Conservation (phyloP, 2,888 invertebrate genomes). For the Tetramorium bicarinatum region DNA sequence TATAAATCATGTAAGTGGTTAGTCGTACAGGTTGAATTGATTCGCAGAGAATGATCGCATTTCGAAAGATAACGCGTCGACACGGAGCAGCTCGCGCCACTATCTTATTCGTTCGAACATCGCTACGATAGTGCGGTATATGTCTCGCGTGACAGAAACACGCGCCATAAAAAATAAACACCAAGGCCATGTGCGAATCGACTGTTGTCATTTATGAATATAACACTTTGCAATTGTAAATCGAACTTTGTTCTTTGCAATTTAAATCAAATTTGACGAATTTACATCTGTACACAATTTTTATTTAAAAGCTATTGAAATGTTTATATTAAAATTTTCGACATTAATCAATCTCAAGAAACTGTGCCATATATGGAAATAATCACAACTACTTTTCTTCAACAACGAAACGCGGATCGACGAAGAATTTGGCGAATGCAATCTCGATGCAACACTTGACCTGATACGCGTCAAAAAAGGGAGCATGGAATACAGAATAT, state of each 20-base stretch:
- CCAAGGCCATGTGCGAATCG: neutral
- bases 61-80: neutral
- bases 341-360: neutral
- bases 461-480: constrained; percentile 45
- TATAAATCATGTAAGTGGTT: neutral
- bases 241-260: neutral
- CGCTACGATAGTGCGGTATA: neutral
- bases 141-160: neutral
- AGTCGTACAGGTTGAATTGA: neutral
- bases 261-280: neutral
- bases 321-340: neutral
- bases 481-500: constrained; percentile 59
- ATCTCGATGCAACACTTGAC: neutral
- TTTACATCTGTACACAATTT: neutral
- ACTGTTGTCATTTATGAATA: neutral
- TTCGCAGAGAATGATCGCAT: neutral
- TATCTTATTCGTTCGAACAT: neutral
- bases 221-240: neutral
- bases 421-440: neutral
- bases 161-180: neutral
- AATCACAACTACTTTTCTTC: neutral
- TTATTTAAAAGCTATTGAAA: neutral
- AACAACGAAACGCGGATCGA: neutral
- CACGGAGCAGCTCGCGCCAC: neutral
- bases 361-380: neutral